Conservation (phyloP, 2,113 vertebrate genomes). For the Phalacrocorax aristotelis region DNA sequence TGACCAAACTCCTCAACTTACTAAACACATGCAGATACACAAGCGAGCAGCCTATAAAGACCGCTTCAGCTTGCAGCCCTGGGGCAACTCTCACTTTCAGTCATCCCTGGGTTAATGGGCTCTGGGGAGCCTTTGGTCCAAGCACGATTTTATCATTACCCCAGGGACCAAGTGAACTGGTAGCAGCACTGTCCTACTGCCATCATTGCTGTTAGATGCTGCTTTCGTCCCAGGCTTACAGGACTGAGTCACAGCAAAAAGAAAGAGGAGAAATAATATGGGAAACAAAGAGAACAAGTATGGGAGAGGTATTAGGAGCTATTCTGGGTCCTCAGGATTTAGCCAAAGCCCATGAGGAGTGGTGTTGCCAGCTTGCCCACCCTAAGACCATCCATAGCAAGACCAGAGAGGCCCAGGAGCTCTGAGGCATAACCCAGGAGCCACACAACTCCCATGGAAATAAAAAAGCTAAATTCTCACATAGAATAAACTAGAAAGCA, state of each 20-base stretch:
- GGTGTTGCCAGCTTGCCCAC: not conserved
- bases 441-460: not conserved
- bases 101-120: not conserved
- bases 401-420: not conserved
- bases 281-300: not conserved
- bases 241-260: not conserved
- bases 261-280: not conserved
- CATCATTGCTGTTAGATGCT: not conserved
- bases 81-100: not conserved
- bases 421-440: not conserved
- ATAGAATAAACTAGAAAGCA: not conserved
- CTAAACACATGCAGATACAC: not conserved
- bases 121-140: not conserved
- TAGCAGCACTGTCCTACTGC: not conserved
- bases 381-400: not conserved
- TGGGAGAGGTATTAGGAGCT: not conserved
- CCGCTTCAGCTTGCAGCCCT: not conserved
- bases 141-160: not conserved
- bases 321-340: not conserved
- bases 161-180: not conserved
- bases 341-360: not conserved
- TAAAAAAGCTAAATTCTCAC: not conserved
- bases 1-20: not conserved
- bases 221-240: not conserved
- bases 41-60: not conserved